Conservation (phyloP, 2,797 vertebrate genomes). For the Myotis planiceps region DNA sequence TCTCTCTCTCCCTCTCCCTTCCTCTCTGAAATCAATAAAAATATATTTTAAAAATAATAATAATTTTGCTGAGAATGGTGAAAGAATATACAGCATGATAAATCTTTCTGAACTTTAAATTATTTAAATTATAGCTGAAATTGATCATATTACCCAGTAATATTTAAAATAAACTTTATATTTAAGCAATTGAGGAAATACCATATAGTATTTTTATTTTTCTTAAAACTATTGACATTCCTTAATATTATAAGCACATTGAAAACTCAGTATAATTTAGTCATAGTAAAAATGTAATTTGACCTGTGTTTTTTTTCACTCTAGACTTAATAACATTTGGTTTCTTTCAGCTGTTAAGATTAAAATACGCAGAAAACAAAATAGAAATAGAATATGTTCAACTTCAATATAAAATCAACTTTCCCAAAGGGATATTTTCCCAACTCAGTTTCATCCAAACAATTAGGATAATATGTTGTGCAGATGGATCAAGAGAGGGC, state of each 20-base stretch:
- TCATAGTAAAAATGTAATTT: background rate
- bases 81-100: background rate
- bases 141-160: background rate
- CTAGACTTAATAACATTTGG: background rate
- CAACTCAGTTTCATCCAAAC: background rate
- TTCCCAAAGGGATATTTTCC: background rate
- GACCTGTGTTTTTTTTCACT: background rate
- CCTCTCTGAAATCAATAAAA: no score
- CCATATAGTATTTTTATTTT: background rate
- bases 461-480: background rate
- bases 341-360: background rate
- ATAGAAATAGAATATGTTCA: background rate
- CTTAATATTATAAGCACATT: background rate
- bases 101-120: background rate
- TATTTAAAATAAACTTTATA: background rate
- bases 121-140: background rate
- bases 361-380: background rate
- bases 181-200: background rate
- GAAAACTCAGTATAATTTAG: background rate
- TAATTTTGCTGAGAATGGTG: background rate
- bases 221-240: background rate
- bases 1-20: no score
- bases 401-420: background rate
- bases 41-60: no score
- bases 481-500: background rate